phyloP scores from a whole-genome alignment of 2,888 invertebrate species.

The Beris chalybata region DNA sequence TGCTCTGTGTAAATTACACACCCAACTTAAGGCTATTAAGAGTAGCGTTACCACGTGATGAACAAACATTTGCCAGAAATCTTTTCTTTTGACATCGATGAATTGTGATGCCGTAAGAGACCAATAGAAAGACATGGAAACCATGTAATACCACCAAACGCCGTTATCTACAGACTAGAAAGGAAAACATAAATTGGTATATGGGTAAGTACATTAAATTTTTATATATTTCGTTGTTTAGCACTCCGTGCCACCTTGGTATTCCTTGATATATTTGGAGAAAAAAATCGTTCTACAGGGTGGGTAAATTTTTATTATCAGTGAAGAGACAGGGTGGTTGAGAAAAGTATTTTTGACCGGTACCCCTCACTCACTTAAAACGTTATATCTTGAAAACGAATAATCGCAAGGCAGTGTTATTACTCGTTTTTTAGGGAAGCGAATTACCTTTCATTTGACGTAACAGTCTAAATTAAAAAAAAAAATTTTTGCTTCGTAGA shows the following conservation, averaged over 20 bases:
- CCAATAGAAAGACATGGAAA: constrained; percentile 94
- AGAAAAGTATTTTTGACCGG: no score
- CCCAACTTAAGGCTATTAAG: constrained; percentile 91
- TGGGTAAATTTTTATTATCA: no score
- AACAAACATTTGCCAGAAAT: constrained; percentile 98
- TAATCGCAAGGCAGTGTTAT: no score
- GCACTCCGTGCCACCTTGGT: no score
- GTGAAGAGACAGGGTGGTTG: background rate
- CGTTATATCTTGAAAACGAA: no score
- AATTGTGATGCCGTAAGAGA: constrained; percentile 90
- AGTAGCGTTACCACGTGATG: constrained; percentile 94
- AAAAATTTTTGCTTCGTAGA: background rate
- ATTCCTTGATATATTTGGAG: no score
- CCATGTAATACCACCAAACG: constrained; percentile 97
- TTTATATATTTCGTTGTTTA: no score
- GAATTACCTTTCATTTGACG: no score
- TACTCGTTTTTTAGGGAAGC: no score
- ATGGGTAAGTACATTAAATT: background rate
- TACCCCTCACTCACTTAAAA: no score
- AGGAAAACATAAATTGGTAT: constrained; percentile 14
- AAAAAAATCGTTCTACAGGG: no score
- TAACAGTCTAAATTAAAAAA: background rate
- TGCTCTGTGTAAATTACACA: constrained; percentile 87
- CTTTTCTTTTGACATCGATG: constrained; percentile 89
- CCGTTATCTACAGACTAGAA: constrained; percentile 76